Evolutionary conservation across 92 coral and sea anemone species (phyloP).

Genomic region (Epizoanthus fatuus): DNA sequence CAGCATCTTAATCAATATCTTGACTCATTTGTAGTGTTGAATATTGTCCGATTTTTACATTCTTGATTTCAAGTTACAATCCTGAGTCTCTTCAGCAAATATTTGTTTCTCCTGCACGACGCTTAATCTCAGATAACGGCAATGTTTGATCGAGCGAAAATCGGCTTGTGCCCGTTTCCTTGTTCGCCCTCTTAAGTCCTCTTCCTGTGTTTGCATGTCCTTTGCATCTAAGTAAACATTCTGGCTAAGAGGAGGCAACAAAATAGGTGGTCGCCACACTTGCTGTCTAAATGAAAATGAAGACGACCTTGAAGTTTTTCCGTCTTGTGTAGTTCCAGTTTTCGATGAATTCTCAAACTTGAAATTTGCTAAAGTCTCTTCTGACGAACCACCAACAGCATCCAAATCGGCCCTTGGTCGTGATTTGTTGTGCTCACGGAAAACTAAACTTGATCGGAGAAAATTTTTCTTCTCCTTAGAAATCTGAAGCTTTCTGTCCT

Average conservation of each 20-base stretch:
- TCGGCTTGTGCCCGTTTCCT: conserved; percentile 18
- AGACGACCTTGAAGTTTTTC: not conserved
- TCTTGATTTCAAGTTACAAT: not conserved
- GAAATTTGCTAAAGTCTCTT: not conserved
- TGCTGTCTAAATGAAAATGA: not conserved
- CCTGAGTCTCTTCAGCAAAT: not conserved
- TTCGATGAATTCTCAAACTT: not conserved
- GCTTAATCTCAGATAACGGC: conserved; percentile 62
- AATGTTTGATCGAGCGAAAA: conserved; percentile 32
- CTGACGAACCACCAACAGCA: not conserved
- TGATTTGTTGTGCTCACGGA: conserved; percentile 27
- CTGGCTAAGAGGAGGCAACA: conserved; percentile 61
- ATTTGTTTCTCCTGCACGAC: conserved; percentile 34
- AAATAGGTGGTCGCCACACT: conserved; percentile 36
- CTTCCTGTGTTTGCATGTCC: conserved; percentile 48
- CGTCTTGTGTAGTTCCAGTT: not conserved
- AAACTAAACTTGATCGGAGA: conserved; percentile 55
- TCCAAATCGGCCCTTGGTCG: not conserved
- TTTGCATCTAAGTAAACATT: conserved; percentile 43
- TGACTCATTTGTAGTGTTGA: no score
- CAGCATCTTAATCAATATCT: no score
- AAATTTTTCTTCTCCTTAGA: conserved; percentile 47
- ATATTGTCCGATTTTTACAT: not conserved
- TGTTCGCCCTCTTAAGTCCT: conserved; percentile 31
- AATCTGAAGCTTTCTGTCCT: conserved; percentile 60